Conservation (phyloP, 2,888 invertebrate species). For the Nymphalis polychloros region DNA sequence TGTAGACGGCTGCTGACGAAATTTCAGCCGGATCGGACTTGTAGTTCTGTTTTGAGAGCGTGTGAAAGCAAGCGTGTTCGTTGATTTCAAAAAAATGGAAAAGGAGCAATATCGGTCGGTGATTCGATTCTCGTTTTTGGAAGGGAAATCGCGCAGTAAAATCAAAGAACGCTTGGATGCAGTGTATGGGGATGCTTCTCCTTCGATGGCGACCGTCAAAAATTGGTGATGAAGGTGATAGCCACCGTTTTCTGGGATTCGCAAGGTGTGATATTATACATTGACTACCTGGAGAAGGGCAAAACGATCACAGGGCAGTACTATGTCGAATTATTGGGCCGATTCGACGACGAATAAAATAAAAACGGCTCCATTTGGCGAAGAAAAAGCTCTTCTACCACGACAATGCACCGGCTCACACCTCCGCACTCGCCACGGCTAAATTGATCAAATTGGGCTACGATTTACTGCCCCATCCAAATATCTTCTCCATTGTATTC, state of each 20-base stretch:
- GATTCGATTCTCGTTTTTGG: conserved; percentile 41
- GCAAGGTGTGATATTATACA: too few species aligned
- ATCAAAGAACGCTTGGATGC: conserved; percentile 40
- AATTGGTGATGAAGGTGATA: too few species aligned
- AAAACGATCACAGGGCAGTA: conserved; percentile 25
- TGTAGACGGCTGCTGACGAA: conserved; percentile 26
- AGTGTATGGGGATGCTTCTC: conserved; percentile 34
- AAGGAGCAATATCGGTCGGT: conserved; percentile 40
- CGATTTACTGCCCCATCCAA: conserved; percentile 22
- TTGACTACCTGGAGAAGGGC: not conserved
- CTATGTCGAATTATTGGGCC: conserved; percentile 42
- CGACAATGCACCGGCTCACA: conserved; percentile 37
- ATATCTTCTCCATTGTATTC: too few species aligned
- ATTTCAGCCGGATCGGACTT: conserved; percentile 26
- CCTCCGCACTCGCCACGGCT: conserved; percentile 35
- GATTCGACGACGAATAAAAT: conserved; percentile 37
- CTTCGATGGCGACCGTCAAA: conserved; percentile 27
- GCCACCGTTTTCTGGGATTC: too few species aligned
- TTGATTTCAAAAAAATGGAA: too few species aligned
- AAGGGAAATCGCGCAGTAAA: conserved; percentile 39
- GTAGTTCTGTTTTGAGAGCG: conserved; percentile 33
- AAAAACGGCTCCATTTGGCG: conserved; percentile 26
- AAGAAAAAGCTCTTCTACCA: conserved; percentile 44
- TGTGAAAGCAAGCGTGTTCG: too few species aligned
- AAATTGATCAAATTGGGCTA: conserved; percentile 38